Evolutionary conservation across 1,140 invertebrate species (phyloP).

Genomic region (Drosophila chauvacae): DNA sequence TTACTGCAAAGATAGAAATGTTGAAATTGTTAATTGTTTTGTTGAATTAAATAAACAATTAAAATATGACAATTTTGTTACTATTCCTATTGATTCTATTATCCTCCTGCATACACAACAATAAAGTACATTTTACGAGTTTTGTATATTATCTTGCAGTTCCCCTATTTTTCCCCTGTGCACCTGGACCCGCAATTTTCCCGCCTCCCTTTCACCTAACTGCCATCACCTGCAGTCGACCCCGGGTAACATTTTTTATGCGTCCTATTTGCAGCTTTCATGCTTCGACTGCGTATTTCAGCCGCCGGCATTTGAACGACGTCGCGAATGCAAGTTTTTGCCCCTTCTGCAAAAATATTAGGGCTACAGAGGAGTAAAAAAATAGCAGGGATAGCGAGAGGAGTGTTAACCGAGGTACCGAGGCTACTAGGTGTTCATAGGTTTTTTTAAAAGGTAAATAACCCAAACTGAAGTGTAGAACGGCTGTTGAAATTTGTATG

Average conservation of each 20-base stretch:
- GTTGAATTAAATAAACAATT: no score
- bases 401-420: neutral
- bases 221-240: constrained; percentile 51
- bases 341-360: constrained; percentile 41
- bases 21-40: no score
- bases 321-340: constrained; percentile 61
- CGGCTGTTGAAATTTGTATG: constrained; percentile 57
- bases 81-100: no score
- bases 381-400: neutral
- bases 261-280: constrained; percentile 75
- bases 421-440: constrained; percentile 10
- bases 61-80: no score
- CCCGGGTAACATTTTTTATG: constrained; percentile 56
- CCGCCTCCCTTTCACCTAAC: constrained; percentile 16
- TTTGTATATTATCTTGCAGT: neutral
- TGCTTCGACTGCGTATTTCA: constrained; percentile 77
- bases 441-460: constrained; percentile 54
- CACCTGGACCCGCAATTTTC: constrained; percentile 13
- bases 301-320: constrained; percentile 52
- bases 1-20: no score
- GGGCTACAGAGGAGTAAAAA: neutral
- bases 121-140: neutral
- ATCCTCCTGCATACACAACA: neutral
- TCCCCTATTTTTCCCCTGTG: neutral
- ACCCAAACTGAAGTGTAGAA: constrained; percentile 54